These are phyloP conservation scores for Agapostemon virescens DNA, from an alignment of 2,888 invertebrate species.

Conservation along the genomic window DNA sequence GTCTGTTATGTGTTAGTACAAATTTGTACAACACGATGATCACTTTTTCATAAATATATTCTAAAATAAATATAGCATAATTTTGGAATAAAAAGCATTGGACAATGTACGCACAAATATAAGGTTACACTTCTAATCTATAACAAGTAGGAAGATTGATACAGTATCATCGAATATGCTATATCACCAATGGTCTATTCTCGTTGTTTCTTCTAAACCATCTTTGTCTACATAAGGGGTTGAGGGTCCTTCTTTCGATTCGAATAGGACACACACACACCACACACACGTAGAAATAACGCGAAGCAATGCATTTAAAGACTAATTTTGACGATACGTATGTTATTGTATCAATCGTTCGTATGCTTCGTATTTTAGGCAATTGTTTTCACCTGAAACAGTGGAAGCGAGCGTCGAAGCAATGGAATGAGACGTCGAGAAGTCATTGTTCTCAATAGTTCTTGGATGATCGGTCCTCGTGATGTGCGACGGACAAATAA, in stretches of 20 bases:
- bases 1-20: background rate
- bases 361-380: slow-evolving; percentile 1
- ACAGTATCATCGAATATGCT: slow-evolving; percentile 17
- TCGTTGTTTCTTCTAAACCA: background rate
- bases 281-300: background rate
- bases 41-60: background rate
- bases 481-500: slow-evolving; percentile 63
- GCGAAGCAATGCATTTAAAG: background rate
- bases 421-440: slow-evolving; percentile 68
- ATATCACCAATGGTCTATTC: background rate
- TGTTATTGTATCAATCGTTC: slow-evolving; percentile 41
- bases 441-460: slow-evolving; percentile 64
- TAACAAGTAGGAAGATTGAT: slow-evolving; percentile 33
- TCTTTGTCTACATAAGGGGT: background rate
- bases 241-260: background rate
- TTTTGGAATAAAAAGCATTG: background rate
- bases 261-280: background rate
- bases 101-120: background rate
- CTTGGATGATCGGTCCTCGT: slow-evolving; percentile 62
- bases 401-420: slow-evolving; percentile 66
- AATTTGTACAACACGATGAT: background rate
- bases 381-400: slow-evolving; percentile 67
- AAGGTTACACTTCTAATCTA: background rate
- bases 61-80: background rate
- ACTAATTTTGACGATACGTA: background rate